A percentile compares a stretch with the other conserved stretches of the same genome.
phyloP scores from a whole-genome alignment of 2,113 vertebrate species.

The Aspidoscelis tigris region DNA sequence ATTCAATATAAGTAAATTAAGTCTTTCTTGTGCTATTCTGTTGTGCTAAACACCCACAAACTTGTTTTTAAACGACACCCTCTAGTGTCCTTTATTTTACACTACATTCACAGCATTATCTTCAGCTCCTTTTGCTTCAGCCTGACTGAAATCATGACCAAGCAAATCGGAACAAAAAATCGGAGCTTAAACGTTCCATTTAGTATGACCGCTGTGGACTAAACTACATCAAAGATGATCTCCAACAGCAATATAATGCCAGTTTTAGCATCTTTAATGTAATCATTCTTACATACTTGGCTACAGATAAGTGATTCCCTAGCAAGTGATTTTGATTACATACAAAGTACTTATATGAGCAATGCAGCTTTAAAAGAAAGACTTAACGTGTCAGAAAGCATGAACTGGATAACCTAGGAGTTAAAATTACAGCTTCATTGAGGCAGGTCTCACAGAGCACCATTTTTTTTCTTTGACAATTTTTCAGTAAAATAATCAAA shows the following conservation, averaged over 20 bases:
- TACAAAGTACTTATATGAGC: neutral
- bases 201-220: neutral
- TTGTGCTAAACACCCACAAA: neutral
- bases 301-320: conserved; percentile 23
- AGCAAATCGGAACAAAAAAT: neutral
- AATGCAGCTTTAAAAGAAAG: neutral
- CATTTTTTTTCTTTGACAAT: conserved; percentile 10
- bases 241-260: neutral
- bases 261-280: neutral
- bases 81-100: neutral
- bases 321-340: conserved; percentile 14
- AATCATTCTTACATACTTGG: neutral
- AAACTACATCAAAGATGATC: neutral
- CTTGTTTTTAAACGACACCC: neutral
- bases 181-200: neutral
- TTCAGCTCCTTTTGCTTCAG: neutral
- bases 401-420: neutral
- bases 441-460: neutral
- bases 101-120: neutral
- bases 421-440: neutral
- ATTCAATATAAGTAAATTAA: neutral
- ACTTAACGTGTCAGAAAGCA: too few species aligned
- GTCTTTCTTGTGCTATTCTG: neutral
- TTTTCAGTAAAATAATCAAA: accelerated
- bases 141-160: neutral